These are phyloP conservation scores for Lasioglossum oenotherae DNA, from an alignment of 2,888 invertebrate species.

Conservation along the genomic window DNA sequence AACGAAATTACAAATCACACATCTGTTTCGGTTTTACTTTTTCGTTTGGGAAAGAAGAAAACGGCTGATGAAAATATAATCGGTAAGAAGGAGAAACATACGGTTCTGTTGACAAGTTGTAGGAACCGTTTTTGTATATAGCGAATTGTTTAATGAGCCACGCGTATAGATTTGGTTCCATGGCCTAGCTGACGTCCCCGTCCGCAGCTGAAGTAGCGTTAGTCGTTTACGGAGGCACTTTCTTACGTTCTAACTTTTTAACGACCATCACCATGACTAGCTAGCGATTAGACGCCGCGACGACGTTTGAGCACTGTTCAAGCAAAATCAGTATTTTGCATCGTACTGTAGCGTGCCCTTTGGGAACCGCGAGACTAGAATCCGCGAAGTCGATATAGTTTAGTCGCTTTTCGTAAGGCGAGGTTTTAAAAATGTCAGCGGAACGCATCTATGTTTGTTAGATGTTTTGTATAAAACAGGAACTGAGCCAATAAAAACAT, in stretches of 20 bases:
- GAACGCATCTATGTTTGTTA: conserved; percentile 78
- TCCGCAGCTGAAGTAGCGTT: conserved; percentile 65
- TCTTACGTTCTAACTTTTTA: conserved; percentile 52
- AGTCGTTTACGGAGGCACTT: conserved; percentile 56
- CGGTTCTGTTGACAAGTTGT: conserved; percentile 33
- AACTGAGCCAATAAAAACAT: conserved; percentile 77
- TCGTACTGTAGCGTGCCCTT: conserved; percentile 65
- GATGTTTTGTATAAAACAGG: conserved; percentile 82
- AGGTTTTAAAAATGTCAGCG: conserved; percentile 69
- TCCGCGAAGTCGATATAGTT: conserved; percentile 67
- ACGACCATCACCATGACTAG: conserved; percentile 49
- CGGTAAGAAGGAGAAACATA: conserved; percentile 2
- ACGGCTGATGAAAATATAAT: background rate
- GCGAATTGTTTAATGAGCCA: conserved; percentile 46
- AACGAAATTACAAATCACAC: background rate
- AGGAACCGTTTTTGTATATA: conserved; percentile 66
- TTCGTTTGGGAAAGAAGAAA: conserved; percentile 11
- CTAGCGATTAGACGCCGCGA: conserved; percentile 58
- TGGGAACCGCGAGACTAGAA: conserved; percentile 62
- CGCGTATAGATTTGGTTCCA: conserved; percentile 59
- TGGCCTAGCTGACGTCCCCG: conserved; percentile 67
- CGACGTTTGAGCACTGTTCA: conserved; percentile 63
- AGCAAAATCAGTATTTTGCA: conserved; percentile 54
- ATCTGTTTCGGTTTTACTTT: background rate
- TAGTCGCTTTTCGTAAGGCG: conserved; percentile 73